Conservation (phyloP, 2,797 vertebrate genomes). For the Mareca penelope region DNA sequence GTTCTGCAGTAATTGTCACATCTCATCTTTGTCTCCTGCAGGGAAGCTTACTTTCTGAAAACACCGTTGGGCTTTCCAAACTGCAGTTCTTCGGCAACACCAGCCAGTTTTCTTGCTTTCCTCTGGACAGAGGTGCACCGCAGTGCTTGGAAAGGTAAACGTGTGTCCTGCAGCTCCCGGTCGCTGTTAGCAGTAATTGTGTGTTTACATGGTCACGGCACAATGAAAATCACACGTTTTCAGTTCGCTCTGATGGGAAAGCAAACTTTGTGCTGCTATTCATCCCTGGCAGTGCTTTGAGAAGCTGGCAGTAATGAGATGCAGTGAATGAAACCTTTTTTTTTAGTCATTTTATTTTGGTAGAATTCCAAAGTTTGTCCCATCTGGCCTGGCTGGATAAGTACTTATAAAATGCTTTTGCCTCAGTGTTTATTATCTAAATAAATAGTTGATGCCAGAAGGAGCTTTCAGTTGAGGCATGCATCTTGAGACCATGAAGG, state of each 20-base stretch:
- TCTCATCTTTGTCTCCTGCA: conserved; percentile 42
- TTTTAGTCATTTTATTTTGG: neutral
- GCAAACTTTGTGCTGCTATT: neutral
- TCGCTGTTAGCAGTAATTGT: rapidly evolving
- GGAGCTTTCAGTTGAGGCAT: neutral
- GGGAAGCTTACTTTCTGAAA: neutral
- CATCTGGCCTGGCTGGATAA: neutral
- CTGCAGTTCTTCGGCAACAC: neutral
- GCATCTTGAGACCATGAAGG: neutral
- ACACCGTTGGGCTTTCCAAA: neutral
- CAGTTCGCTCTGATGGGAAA: neutral
- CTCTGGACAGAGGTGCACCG: neutral
- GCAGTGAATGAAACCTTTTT: neutral
- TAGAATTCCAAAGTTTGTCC: neutral
- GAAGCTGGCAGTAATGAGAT: neutral
- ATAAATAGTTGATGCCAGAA: neutral
- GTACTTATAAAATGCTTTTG: neutral
- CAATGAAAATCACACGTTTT: neutral
- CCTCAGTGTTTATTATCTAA: neutral
- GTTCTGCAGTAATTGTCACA: conserved; percentile 49
- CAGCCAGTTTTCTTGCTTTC: neutral
- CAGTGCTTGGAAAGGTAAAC: neutral
- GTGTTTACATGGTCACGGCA: neutral
- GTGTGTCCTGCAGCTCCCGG: neutral
- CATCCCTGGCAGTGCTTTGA: neutral